Conservation (phyloP, 2,888 invertebrate genomes). For the Suillia variegata region DNA sequence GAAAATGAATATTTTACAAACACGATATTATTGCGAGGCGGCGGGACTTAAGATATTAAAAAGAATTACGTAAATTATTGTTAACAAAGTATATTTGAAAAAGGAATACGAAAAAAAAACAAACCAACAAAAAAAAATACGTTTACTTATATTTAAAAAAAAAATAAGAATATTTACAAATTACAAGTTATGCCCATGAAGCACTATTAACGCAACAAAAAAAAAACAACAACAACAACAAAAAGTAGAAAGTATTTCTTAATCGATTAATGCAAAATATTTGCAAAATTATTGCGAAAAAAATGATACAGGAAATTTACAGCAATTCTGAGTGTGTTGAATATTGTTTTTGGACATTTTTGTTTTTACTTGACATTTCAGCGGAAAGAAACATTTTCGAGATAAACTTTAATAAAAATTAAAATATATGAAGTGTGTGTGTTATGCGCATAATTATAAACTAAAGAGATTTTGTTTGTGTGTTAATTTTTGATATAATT, state of each 20-base stretch:
- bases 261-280: neutral
- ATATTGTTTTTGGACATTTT: constrained; percentile 29
- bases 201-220: too few species aligned
- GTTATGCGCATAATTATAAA: neutral
- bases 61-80: constrained; percentile 43
- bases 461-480: neutral
- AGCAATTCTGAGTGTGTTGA: constrained; percentile 49
- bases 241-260: neutral
- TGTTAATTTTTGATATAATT: neutral
- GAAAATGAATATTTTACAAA: neutral
- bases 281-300: constrained; percentile 36
- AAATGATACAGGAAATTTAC: constrained; percentile 53
- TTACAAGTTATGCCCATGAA: constrained; percentile 21
- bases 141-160: constrained; percentile 38
- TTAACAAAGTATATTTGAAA: constrained; percentile 31
- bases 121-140: constrained; percentile 33
- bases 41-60: neutral
- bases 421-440: neutral
- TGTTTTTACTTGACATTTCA: constrained; percentile 17
- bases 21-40: neutral
- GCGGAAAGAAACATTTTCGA: neutral
- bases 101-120: constrained; percentile 29
- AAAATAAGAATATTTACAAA: constrained; percentile 32
- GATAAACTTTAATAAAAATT: constrained; percentile 32
- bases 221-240: neutral